phyloP scores from a whole-genome alignment of 2,113 vertebrate species.

The Lampris megalopsis region DNA sequence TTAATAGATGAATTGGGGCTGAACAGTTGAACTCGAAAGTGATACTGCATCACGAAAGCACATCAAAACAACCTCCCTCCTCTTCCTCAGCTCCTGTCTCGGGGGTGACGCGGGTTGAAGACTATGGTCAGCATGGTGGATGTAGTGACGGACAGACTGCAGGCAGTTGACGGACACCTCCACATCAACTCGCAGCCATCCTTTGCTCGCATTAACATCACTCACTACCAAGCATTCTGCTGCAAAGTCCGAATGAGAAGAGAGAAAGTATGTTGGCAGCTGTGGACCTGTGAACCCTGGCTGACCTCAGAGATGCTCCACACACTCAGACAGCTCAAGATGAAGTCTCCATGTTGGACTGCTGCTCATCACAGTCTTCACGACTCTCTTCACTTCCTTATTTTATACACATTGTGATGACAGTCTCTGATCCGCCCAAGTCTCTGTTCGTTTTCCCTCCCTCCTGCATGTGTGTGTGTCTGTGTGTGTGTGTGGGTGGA shows the following conservation, averaged over 20 bases:
- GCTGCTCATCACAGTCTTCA: too few relatives aligned
- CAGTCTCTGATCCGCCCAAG: not conserved
- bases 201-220: slow-evolving; percentile 72
- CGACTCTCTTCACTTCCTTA: too few relatives aligned
- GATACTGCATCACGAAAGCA: slow-evolving; percentile 66
- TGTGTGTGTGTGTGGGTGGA: slow-evolving; percentile 10
- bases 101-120: slow-evolving; percentile 75
- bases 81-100: slow-evolving; percentile 59
- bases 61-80: slow-evolving; percentile 51
- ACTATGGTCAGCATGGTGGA: slow-evolving; percentile 45
- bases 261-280: slow-evolving; percentile 79
- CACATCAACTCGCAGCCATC: slow-evolving; percentile 21
- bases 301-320: slow-evolving; percentile 63
- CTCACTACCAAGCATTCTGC: slow-evolving; percentile 73
- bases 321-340: too few relatives aligned
- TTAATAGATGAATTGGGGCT: slow-evolving; percentile 50
- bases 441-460: slow-evolving; percentile 2
- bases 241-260: slow-evolving; percentile 70
- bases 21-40: slow-evolving; percentile 85
- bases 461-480: slow-evolving; percentile 1
- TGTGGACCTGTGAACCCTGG: slow-evolving; percentile 79
- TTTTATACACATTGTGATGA: not conserved
- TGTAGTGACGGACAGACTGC: slow-evolving; percentile 74
- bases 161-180: slow-evolving; percentile 78
- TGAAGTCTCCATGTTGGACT: too few relatives aligned